Percentiles rank a stretch among this genome's conserved stretches.
Conservation (phyloP, 2,113 vertebrate genomes). For the Micronisus gabar region DNA sequence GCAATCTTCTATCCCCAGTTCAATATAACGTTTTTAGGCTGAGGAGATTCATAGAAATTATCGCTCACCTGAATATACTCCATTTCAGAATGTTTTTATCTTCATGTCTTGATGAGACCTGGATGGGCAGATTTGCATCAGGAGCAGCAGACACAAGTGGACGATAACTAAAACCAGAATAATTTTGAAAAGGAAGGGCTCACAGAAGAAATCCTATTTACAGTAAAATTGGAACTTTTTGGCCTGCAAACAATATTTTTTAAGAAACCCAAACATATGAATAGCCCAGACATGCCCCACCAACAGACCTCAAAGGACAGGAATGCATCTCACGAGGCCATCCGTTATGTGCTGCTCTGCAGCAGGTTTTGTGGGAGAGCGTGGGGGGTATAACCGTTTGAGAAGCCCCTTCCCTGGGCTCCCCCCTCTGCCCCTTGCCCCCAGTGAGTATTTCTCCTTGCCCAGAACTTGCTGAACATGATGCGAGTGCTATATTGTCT, state of each 20-base stretch:
- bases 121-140: background rate
- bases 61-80: background rate
- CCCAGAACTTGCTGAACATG: background rate
- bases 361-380: background rate
- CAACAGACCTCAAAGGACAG: background rate
- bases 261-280: background rate
- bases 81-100: background rate
- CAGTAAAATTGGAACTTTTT: background rate
- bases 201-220: background rate
- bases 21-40: background rate
- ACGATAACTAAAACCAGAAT: background rate
- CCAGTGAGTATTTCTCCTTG: background rate
- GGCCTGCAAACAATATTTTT: background rate
- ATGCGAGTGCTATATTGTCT: fast-evolving
- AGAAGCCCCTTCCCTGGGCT: background rate
- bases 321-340: too few species aligned
- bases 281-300: background rate
- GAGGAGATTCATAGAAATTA: background rate
- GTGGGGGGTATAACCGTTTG: fast-evolving
- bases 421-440: background rate
- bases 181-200: background rate
- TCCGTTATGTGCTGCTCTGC: background rate
- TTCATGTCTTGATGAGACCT: background rate
- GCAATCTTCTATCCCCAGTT: background rate
- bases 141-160: background rate